Conservation (phyloP, 2,888 invertebrate genomes). For the Linnaemya vulpina region DNA sequence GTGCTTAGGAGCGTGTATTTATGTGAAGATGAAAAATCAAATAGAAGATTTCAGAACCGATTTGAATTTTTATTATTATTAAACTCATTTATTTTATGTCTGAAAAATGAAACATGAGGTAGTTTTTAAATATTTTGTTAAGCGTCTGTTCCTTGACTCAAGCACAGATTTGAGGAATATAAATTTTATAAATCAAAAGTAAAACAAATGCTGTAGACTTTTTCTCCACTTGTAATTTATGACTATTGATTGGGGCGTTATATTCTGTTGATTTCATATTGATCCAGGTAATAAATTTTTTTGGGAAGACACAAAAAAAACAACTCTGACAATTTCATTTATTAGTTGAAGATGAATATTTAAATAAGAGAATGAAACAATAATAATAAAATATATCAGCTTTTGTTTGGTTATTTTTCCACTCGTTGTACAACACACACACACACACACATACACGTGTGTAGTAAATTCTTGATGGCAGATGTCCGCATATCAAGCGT, state of each 20-base stretch:
- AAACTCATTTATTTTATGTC: slow-evolving; percentile 17
- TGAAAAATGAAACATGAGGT: slow-evolving; percentile 66
- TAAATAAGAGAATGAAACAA: slow-evolving; percentile 3
- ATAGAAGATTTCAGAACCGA: slow-evolving; percentile 65
- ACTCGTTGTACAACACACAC: slow-evolving; percentile 8
- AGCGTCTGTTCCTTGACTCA: slow-evolving; percentile 29
- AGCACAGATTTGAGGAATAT: slow-evolving; percentile 1
- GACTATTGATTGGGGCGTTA: slow-evolving; percentile 73
- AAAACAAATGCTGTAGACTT: slow-evolving; percentile 55
- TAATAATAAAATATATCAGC: slow-evolving; percentile 45
- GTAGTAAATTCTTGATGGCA: not conserved
- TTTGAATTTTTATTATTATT: slow-evolving; percentile 61
- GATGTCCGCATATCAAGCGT: not conserved
- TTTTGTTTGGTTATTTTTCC: slow-evolving; percentile 74
- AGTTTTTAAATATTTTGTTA: slow-evolving; percentile 47
- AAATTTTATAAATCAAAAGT: slow-evolving; percentile 16
- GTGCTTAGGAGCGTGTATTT: not conserved
- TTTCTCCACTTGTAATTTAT: slow-evolving; percentile 69
- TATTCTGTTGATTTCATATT: slow-evolving; percentile 63
- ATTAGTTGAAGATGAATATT: slow-evolving; percentile 39
- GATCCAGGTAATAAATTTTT: slow-evolving; percentile 74
- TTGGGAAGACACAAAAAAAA: slow-evolving; percentile 37
- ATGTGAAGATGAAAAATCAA: slow-evolving; percentile 17
- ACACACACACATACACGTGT: not conserved
- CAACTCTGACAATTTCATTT: slow-evolving; percentile 73